phyloP scores from a whole-genome alignment of 2,888 invertebrate genomes.

The Automeris io region DNA sequence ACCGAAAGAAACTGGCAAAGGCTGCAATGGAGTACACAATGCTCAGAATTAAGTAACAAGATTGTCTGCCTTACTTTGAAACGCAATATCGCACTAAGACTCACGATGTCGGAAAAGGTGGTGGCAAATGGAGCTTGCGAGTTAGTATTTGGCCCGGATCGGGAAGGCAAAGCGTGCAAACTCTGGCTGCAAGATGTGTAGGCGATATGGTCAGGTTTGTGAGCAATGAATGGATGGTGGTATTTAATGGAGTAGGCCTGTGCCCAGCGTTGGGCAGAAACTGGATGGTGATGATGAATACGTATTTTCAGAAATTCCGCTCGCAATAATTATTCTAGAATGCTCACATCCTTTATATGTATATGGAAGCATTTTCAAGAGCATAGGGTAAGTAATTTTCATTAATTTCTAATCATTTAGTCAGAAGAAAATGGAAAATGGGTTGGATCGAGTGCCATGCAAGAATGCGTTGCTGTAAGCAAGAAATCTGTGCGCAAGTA shows the following conservation, averaged over 20 bases:
- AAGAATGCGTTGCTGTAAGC: conserved; percentile 20
- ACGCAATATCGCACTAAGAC: too few relatives aligned
- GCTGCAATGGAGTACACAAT: too few relatives aligned
- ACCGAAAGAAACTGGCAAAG: too few relatives aligned
- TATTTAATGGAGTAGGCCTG: neutral
- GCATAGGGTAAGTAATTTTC: conserved; percentile 31
- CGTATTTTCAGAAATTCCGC: conserved; percentile 32
- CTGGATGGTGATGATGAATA: neutral
- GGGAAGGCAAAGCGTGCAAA: too few relatives aligned
- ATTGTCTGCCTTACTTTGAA: too few relatives aligned
- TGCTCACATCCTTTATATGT: conserved; percentile 27
- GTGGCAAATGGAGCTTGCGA: too few relatives aligned
- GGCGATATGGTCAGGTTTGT: too few relatives aligned
- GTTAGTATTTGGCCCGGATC: too few relatives aligned
- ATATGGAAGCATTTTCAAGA: conserved; percentile 38
- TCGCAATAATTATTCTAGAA: conserved; percentile 36
- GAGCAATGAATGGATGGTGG: neutral
- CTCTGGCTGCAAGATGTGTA: too few relatives aligned
- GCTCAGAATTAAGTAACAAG: too few relatives aligned
- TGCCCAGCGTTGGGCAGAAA: neutral
- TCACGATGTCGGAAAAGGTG: too few relatives aligned
- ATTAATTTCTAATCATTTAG: conserved; percentile 38
- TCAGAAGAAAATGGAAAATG: too few relatives aligned
- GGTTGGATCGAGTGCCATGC: neutral
- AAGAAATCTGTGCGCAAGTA: conserved; percentile 29